Conservation (phyloP, 2,113 vertebrate species). For the Calcarius ornatus region DNA sequence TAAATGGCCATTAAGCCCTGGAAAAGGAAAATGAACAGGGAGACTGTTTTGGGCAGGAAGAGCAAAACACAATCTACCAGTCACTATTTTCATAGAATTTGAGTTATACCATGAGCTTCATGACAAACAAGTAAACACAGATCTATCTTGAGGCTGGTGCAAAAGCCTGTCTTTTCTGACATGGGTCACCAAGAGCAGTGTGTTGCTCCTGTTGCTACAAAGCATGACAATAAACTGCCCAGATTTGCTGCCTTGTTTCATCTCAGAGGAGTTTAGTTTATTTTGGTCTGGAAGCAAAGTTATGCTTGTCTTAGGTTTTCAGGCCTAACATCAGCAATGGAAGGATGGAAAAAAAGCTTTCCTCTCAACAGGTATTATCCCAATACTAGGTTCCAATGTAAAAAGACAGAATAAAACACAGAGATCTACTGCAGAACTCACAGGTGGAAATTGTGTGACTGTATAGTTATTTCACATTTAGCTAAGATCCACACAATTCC, state of each 20-base stretch:
- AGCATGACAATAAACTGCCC: not conserved
- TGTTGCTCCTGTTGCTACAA: not conserved
- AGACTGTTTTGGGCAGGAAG: not conserved
- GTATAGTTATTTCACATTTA: not conserved
- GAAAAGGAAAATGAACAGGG: not conserved
- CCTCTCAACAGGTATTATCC: not conserved
- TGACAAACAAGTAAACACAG: not conserved
- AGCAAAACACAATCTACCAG: not conserved
- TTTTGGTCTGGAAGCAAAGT: not conserved
- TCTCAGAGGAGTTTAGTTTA: not conserved
- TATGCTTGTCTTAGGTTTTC: not conserved
- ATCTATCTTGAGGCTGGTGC: not conserved
- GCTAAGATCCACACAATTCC: not conserved
- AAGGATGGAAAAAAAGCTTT: not conserved
- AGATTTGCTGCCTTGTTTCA: not conserved
- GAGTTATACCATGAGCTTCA: not conserved
- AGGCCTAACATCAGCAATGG: not conserved
- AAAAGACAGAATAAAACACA: not conserved
- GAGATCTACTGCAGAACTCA: not conserved
- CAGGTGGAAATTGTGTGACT: not conserved
- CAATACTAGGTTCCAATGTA: not conserved
- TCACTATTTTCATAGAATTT: not conserved
- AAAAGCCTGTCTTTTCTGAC: not conserved
- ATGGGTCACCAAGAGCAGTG: not conserved
- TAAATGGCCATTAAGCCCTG: not conserved